Base-by-base conservation (phyloP, 2,113 vertebrate genomes). In the Nerophis ophidion region DNA sequence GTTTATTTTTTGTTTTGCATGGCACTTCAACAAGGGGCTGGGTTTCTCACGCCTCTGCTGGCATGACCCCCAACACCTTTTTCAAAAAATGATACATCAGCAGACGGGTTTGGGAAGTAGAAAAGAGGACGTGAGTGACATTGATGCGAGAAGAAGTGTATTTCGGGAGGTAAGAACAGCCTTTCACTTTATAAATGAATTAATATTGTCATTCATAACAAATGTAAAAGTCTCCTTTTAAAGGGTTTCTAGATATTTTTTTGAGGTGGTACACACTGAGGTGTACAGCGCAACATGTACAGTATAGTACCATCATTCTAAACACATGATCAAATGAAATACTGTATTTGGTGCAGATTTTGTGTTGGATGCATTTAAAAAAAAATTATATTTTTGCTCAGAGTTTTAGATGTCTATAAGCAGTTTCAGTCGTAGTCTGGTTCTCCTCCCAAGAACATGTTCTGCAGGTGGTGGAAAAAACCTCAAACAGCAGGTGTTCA, bases 401-500 rank as follows among this genome's bases (percentile, higher is more conserved):
- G 26, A 26, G 26, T 26, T 26, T 26, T 26, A 26, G 26, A 26
- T 26, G 26, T 26, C 26, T 26, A 26, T 3, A 3, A 57, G 75
- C 54, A 66, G 75, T 84, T 82, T 67, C 55, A 70, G 16, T 34
- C 48, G 17, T 16, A 58, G 33, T 36, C 40, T 59, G 42, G 36
- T 80, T 71, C 36, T 72, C 74, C 76, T 75, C 54, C 54, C 63
- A 60, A 52, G 44, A 71, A 59, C 60, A 53, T 54, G 15, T 26
- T 38, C 5, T 57, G 75, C 88, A 90, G 85, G 78, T 89, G 88
- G 49, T 44, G 19, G 57, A 66, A 84, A 66, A 84, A 90, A 89
- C 88, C 89, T 89, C 89, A 89, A 81, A 60, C 70, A 59, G 63
- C 88, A 89, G 88, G 85, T 88, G 89, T 70, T 66, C 3, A 42